Percentiles rank a stretch among this genome's conserved stretches.
phyloP scores from a whole-genome alignment of 2,797 vertebrate genomes.

The Tragelaphus eurycerus region DNA sequence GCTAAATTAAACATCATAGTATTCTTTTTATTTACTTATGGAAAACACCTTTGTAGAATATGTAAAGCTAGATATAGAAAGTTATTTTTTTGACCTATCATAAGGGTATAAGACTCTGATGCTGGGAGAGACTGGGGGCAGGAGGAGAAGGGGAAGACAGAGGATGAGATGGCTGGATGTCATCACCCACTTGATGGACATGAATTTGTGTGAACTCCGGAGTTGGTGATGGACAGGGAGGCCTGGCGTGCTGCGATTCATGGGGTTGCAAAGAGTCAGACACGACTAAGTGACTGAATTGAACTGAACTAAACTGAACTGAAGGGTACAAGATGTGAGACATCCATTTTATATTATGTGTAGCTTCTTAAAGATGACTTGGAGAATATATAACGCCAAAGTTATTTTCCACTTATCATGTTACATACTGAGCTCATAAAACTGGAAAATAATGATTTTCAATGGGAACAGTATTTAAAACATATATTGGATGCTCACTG shows the following conservation, averaged over 20 bases:
- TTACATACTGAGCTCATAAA: constrained; percentile 55
- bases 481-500: constrained; percentile 65
- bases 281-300: fast-evolving
- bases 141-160: too few relatives aligned
- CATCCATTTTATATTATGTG: constrained; percentile 10
- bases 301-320: too few relatives aligned
- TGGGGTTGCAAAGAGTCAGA: too few relatives aligned
- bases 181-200: too few relatives aligned
- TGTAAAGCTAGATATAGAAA: constrained; percentile 13
- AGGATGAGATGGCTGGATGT: too few relatives aligned
- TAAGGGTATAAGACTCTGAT: not conserved
- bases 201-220: too few relatives aligned
- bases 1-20: not conserved
- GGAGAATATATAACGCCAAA: constrained; percentile 73
- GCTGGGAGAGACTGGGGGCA: too few relatives aligned
- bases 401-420: constrained; percentile 70
- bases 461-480: constrained; percentile 75
- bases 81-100: not conserved
- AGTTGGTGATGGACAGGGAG: too few relatives aligned
- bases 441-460: constrained; percentile 75
- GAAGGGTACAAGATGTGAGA: not conserved
- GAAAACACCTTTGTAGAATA: constrained; percentile 50
- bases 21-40: constrained; percentile 37
- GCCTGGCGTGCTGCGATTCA: too few relatives aligned
- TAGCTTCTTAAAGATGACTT: constrained; percentile 67